These are phyloP conservation scores for Drosophila anomalata DNA, from an alignment of 2,888 invertebrate genomes.

Conservation along the genomic window DNA sequence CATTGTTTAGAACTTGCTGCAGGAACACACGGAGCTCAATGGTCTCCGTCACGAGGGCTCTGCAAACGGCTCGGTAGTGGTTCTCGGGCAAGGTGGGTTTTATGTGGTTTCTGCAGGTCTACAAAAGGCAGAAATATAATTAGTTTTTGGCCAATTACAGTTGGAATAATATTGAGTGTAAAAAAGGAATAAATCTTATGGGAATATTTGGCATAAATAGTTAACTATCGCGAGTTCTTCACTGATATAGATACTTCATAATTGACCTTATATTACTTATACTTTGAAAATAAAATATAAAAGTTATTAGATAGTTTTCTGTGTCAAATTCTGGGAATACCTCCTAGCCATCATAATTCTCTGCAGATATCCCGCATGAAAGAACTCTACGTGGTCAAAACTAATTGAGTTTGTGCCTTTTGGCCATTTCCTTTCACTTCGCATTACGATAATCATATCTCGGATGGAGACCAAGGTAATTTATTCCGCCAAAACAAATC, in stretches of 20 bases:
- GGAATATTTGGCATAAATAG: no score
- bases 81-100: slow-evolving; percentile 84
- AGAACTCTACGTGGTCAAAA: slow-evolving; percentile 14
- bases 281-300: no score
- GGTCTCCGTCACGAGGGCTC: slow-evolving; percentile 96
- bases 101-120: slow-evolving; percentile 86
- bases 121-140: slow-evolving; percentile 23
- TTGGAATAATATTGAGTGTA: not conserved
- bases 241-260: no score
- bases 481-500: slow-evolving; percentile 32
- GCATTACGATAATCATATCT: slow-evolving; percentile 32
- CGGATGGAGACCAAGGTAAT: slow-evolving; percentile 26
- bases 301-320: not conserved
- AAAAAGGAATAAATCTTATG: not conserved
- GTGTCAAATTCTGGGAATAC: slow-evolving; percentile 15
- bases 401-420: slow-evolving; percentile 28
- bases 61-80: slow-evolving; percentile 94
- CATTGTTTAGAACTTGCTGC: slow-evolving; percentile 89
- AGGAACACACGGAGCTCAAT: slow-evolving; percentile 95
- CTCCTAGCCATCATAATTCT: slow-evolving; percentile 7
- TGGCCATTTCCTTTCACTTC: slow-evolving; percentile 40
- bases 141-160: not conserved
- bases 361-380: slow-evolving; percentile 13
- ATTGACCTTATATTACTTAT: no score
- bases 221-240: no score